These are phyloP conservation scores for Archaeoteleia sp. DNA, from an alignment of 2,888 invertebrate genomes.

Conservation along the genomic window DNA sequence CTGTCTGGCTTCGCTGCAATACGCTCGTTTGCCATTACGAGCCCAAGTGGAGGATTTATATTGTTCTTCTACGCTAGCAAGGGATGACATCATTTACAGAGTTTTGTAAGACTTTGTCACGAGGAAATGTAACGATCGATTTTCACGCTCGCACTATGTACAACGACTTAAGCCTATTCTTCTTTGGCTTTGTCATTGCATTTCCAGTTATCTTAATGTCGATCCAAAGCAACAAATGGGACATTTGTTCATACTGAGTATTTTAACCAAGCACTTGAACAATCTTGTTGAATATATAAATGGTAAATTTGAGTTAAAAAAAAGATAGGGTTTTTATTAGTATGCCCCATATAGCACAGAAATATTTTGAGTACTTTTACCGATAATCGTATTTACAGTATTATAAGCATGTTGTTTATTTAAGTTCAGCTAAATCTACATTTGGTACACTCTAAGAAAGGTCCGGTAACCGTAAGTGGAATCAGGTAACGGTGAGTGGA, in stretches of 20 bases:
- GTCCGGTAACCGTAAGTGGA: too few relatives aligned
- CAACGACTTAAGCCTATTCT: conserved; percentile 12
- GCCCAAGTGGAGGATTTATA: conserved; percentile 65
- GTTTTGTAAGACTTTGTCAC: conserved; percentile 43
- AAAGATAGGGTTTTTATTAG: too few relatives aligned
- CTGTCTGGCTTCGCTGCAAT: conserved; percentile 66
- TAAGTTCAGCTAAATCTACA: too few relatives aligned
- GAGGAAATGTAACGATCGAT: conserved; percentile 50
- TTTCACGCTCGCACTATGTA: conserved; percentile 20
- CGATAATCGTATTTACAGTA: too few relatives aligned
- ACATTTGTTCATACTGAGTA: neutral
- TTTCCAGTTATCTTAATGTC: conserved; percentile 20
- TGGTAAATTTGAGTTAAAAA: too few relatives aligned
- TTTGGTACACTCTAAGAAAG: too few relatives aligned
- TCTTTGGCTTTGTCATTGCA: conserved; percentile 11
- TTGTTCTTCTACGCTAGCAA: conserved; percentile 37
- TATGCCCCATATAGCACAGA: too few relatives aligned
- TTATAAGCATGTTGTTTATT: too few relatives aligned
- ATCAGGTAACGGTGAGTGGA: too few relatives aligned
- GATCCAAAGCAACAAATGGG: conserved; percentile 6
- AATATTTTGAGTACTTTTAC: too few relatives aligned
- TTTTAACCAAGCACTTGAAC: too few relatives aligned
- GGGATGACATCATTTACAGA: conserved; percentile 43
- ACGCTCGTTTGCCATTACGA: conserved; percentile 60
- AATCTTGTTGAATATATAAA: too few relatives aligned